Evolutionary conservation across 1,140 invertebrate genomes (phyloP).

Genomic region (Drosophila pallidifrons): DNA sequence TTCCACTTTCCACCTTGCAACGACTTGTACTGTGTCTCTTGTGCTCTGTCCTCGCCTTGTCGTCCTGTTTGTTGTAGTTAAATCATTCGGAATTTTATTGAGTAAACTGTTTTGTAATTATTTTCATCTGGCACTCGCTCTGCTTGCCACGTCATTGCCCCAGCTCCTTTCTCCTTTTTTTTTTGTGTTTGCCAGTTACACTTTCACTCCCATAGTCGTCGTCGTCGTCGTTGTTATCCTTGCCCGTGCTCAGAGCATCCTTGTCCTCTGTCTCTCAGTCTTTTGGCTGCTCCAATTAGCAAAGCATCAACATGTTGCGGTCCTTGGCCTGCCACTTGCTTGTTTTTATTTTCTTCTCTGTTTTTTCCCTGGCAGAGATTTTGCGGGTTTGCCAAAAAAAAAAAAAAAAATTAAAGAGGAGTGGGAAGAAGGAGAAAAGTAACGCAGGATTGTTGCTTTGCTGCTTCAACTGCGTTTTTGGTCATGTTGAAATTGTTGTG

Average conservation of each 20-base stretch:
- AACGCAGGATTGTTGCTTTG: constrained; percentile 15
- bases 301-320: constrained; percentile 74
- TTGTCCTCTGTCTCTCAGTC: constrained; percentile 3
- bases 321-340: constrained; percentile 41
- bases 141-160: constrained; percentile 47
- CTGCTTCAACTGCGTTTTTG: constrained; percentile 19
- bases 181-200: not conserved
- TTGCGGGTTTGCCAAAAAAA: not conserved
- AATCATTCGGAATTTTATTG: constrained; percentile 79
- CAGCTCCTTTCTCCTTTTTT: not conserved
- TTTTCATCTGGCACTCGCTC: constrained; percentile 57
- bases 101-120: constrained; percentile 81
- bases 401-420: not conserved
- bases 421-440: not conserved
- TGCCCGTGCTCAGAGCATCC: constrained; percentile 1
- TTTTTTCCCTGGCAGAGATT: constrained; percentile 33
- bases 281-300: constrained; percentile 68
- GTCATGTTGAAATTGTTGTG: constrained; percentile 22
- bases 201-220: not conserved
- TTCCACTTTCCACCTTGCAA: not conserved
- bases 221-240: constrained; percentile 13
- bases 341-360: constrained; percentile 13
- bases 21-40: constrained; percentile 2
- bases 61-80: constrained; percentile 65
- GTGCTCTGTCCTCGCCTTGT: constrained; percentile 35